These are phyloP conservation scores for Lasioglossum malachurum DNA, from an alignment of 2,888 invertebrate species.

Conservation along the genomic window DNA sequence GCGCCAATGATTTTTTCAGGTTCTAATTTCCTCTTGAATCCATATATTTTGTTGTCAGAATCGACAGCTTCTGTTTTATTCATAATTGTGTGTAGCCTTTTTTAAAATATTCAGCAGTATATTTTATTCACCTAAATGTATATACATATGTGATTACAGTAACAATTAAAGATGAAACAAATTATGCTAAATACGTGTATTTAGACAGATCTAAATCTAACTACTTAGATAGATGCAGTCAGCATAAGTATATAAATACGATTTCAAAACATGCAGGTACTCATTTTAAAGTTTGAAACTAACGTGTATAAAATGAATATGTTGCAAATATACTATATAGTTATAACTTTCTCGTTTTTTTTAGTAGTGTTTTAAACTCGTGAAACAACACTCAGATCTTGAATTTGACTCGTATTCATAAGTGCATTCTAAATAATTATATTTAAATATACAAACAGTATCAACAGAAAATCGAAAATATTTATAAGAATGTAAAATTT, in stretches of 20 bases:
- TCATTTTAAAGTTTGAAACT: background rate
- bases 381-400: background rate
- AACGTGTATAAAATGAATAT: background rate
- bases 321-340: background rate
- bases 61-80: slow-evolving; percentile 72
- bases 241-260: background rate
- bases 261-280: background rate
- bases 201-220: background rate
- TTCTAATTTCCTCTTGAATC: slow-evolving; percentile 92
- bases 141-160: background rate
- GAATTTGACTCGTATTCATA: background rate
- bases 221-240: background rate
- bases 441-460: background rate
- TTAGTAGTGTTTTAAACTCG: background rate
- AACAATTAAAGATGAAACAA: background rate
- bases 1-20: slow-evolving; percentile 96
- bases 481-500: background rate
- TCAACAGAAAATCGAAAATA: background rate
- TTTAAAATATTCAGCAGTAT: background rate
- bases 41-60: slow-evolving; percentile 89
- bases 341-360: background rate
- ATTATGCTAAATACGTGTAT: background rate
- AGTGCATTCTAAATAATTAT: background rate
- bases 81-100: slow-evolving; percentile 17
- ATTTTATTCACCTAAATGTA: slow-evolving; percentile 12